These are phyloP conservation scores for Stramonita haemastoma DNA, from an alignment of 2,888 invertebrate species.

Conservation along the genomic window DNA sequence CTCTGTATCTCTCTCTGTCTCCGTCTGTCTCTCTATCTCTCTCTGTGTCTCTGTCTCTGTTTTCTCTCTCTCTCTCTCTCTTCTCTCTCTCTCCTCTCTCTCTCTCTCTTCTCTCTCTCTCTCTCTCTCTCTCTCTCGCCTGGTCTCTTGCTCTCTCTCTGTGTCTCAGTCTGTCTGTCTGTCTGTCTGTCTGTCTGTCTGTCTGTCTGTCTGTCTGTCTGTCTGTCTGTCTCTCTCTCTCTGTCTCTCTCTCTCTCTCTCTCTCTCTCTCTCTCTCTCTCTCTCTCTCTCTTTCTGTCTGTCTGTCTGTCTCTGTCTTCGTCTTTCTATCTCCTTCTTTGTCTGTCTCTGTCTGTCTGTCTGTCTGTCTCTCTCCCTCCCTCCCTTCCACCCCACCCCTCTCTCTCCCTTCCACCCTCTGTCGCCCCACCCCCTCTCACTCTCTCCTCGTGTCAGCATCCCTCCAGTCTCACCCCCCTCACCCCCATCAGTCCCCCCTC, in stretches of 20 bases:
- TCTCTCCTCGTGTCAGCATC: not conserved
- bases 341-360: not conserved
- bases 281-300: not conserved
- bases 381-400: not conserved
- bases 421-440: not conserved
- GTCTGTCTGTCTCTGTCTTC: not conserved
- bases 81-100: slow-evolving; percentile 4
- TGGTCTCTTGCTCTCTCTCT: not conserved
- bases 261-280: not conserved
- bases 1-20: too few relatives aligned
- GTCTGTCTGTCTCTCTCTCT: not conserved
- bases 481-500: too few relatives aligned
- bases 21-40: too few relatives aligned
- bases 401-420: not conserved
- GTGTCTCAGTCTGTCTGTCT: not conserved
- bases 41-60: too few relatives aligned
- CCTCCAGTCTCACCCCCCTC: too few relatives aligned
- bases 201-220: not conserved
- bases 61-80: not conserved
- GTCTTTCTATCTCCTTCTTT: not conserved
- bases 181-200: not conserved
- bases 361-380: not conserved
- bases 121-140: not conserved
- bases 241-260: not conserved
- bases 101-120: slow-evolving; percentile 13